Base-by-base conservation (phyloP, 2,113 vertebrate genomes). In the Cynocephalus volans region DNA sequence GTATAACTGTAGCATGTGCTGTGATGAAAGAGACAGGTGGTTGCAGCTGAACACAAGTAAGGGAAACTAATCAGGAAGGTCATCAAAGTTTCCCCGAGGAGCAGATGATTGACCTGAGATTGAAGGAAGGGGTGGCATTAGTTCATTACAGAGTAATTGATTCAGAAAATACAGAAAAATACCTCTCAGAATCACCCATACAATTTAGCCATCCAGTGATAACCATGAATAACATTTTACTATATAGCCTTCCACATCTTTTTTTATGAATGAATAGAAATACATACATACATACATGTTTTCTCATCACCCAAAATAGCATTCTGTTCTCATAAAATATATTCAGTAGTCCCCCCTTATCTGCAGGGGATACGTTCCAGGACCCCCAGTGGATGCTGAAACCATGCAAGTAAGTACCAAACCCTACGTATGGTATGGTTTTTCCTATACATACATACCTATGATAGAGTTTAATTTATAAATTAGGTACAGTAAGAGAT, bases 181-280 rank as follows among this genome's bases (percentile, higher is more conserved):
- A 77, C 4, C 14, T 6, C 24, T 52, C 52, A 28, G 60, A 67
- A 18, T n/a, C 12, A 13, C 24, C 26, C 56, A 10, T 67, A 41
- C 41, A 26, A n/a, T 64, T 31, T 77, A 58, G 41, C 65, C 48
- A 65, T 50, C 28, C 60, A 9, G 0, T 41, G 80, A 75, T 60
- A 73, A 52, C 50, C 24, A 21, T n/a, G 45, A 4, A 67, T 85
- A 81, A 60, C 52, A 62, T 94, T 88, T 95, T 88, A 45, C 19
- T 93, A 1, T 62, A 7, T n/a, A 73, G 15, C 87, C 75, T 86
- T 95, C 26, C 4, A 1, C 21, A 21, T 76, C 33, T 52, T 70
- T 77, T 77, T 56, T 92, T 62, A 87, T 69, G 45, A 77, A 87
- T 24, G 52, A 79, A 65, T 41, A 85, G 48, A 94, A 76, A 91